These are phyloP conservation scores for Scaptomyza caliginosa DNA, from an alignment of 2,888 invertebrate genomes.

Conservation along the genomic window DNA sequence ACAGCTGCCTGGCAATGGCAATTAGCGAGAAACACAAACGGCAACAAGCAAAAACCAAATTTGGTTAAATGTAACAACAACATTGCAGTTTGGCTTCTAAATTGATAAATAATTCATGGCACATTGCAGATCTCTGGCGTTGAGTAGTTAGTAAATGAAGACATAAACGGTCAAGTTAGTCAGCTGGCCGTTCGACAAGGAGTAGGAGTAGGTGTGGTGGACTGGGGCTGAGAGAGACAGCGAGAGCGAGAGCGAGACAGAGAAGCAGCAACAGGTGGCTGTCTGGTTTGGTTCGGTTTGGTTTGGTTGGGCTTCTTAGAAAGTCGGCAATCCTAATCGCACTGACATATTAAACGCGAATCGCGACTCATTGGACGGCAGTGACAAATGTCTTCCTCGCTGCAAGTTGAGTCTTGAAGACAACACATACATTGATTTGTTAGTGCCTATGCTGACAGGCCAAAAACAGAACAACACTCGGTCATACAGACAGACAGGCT, in stretches of 20 bases:
- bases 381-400: conserved; percentile 78
- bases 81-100: conserved; percentile 69
- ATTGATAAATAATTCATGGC: conserved; percentile 76
- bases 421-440: conserved; percentile 73
- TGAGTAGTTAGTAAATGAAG: conserved; percentile 72
- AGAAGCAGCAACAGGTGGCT: background rate
- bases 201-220: too few species aligned
- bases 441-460: conserved; percentile 52
- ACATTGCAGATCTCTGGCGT: background rate
- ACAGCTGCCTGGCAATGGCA: conserved; percentile 44
- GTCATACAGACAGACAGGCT: background rate
- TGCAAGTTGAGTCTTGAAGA: conserved; percentile 72
- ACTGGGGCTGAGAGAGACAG: too few species aligned
- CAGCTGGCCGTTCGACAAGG: conserved; percentile 8
- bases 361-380: conserved; percentile 33
- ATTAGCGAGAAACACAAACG: conserved; percentile 57
- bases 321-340: conserved; percentile 62
- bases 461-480: conserved; percentile 1
- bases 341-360: conserved; percentile 71
- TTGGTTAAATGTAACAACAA: conserved; percentile 81
- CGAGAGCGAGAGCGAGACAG: background rate
- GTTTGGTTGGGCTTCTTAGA: conserved; percentile 66
- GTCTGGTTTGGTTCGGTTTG: conserved; percentile 1
- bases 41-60: conserved; percentile 62
- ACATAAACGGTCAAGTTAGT: conserved; percentile 61